Percentiles rank a stretch among this genome's conserved stretches.
Evolutionary conservation across 2,888 invertebrate genomes (phyloP).

Genomic region (Drosophila formosana): DNA sequence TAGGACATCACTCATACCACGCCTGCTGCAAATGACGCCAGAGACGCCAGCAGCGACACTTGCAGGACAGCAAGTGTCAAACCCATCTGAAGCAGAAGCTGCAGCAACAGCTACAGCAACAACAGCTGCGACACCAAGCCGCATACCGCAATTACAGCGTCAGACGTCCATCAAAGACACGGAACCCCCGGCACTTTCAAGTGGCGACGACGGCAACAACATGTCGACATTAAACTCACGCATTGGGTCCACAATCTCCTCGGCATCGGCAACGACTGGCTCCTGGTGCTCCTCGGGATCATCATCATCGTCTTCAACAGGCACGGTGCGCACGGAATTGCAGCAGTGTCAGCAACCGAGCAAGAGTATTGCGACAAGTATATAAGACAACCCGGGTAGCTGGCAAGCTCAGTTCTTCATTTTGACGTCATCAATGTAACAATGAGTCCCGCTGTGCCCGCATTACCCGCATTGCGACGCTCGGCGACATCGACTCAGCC

Average conservation of each 20-base stretch:
- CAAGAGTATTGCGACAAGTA: conserved; percentile 70
- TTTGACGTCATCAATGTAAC: conserved; percentile 34
- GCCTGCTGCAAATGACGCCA: conserved; percentile 46
- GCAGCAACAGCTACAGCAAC: conserved; percentile 36
- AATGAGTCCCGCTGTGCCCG: conserved; percentile 45
- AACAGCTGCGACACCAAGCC: conserved; percentile 47
- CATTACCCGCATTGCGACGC: conserved; percentile 53
- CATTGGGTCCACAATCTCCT: conserved; percentile 65
- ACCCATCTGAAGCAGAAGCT: conserved; percentile 41
- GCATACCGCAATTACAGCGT: conserved; percentile 78
- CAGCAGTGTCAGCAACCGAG: conserved; percentile 67
- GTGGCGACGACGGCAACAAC: conserved; percentile 27
- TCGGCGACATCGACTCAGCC: conserved; percentile 8
- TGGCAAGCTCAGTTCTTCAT: conserved; percentile 35
- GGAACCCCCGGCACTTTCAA: conserved; percentile 24
- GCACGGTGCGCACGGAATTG: conserved; percentile 84
- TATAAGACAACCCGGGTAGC: conserved; percentile 46
- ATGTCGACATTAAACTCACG: conserved; percentile 46
- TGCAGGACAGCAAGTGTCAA: conserved; percentile 56
- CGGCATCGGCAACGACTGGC: conserved; percentile 54
- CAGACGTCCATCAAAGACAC: conserved; percentile 62
- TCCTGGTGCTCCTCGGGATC: conserved; percentile 55
- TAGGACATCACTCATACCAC: conserved; percentile 71
- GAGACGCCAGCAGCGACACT: conserved; percentile 19
- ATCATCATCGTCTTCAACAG: conserved; percentile 82